phyloP scores from a whole-genome alignment of 2,888 invertebrate species.

The Acrobasis consociella region DNA sequence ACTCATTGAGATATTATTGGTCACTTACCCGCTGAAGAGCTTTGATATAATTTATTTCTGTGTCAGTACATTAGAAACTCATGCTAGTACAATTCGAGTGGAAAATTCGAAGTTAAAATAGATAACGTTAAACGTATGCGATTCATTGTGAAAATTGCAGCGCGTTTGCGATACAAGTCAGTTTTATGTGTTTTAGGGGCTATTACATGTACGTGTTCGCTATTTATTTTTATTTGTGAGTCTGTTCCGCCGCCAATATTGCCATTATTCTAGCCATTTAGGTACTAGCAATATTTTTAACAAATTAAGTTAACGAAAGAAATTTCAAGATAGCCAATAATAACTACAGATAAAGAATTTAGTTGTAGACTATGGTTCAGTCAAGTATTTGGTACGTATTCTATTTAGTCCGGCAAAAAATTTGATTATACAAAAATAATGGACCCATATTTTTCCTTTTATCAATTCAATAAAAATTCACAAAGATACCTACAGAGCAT shows the following conservation, averaged over 20 bases:
- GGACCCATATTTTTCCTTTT: no score
- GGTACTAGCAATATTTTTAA: neutral
- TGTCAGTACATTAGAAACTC: no score
- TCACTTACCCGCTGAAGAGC: no score
- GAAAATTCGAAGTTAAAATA: neutral
- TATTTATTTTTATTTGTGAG: conserved; percentile 27
- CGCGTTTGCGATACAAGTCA: conserved; percentile 6
- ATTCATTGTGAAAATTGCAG: conserved; percentile 3
- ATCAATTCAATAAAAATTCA: no score
- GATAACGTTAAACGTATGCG: neutral
- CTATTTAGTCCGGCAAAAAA: no score
- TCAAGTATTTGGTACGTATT: no score
- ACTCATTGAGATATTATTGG: no score
- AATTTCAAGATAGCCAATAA: neutral
- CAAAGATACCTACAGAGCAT: no score
- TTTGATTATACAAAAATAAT: no score
- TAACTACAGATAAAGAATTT: no score
- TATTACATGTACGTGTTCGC: conserved; percentile 25
- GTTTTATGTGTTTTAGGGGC: conserved; percentile 31
- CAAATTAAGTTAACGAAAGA: neutral
- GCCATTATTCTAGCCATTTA: conserved; percentile 21
- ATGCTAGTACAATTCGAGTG: neutral
- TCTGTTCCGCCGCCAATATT: conserved; percentile 26
- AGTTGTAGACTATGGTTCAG: no score
- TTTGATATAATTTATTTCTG: no score